Evolutionary conservation across 2,113 vertebrate genomes (phyloP).

Genomic region (Daboia siamensis): DNA sequence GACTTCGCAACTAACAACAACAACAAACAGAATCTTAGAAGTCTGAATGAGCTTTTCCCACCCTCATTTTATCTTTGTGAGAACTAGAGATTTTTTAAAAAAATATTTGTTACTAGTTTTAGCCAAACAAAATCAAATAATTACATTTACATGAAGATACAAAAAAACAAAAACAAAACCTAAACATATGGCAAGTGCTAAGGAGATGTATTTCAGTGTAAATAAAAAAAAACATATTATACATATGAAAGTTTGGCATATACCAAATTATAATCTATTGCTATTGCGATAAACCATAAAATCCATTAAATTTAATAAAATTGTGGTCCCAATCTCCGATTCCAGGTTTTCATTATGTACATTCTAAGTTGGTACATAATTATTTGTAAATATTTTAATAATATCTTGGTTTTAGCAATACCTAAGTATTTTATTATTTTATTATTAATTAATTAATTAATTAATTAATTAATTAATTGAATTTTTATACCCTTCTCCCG

Average conservation of each 20-base stretch:
- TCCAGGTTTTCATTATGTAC: neutral
- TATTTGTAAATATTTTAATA: too few species aligned
- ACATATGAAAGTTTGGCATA: neutral
- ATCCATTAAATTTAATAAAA: neutral
- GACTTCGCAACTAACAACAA: too few species aligned
- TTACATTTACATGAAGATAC: too few species aligned
- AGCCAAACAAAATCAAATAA: too few species aligned
- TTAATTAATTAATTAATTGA: too few species aligned
- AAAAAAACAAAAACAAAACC: too few species aligned
- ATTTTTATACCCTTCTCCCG: too few species aligned
- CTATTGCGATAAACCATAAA: neutral
- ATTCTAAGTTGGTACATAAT: neutral
- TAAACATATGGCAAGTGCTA: too few species aligned
- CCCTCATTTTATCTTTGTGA: neutral
- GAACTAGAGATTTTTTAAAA: neutral
- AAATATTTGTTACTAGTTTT: too few species aligned
- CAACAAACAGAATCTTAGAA: neutral
- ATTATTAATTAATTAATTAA: too few species aligned
- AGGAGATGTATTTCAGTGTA: too few species aligned
- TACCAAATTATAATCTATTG: neutral
- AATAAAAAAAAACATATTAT: too few species aligned
- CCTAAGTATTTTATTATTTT: neutral
- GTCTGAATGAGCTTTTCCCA: neutral
- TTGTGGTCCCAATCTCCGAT: neutral
- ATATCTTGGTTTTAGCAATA: neutral